Evolutionary conservation across 2,113 vertebrate genomes (phyloP), one percentile per base, ranked within the genome.

Genomic region (Pangasianodon gigas): DNA sequence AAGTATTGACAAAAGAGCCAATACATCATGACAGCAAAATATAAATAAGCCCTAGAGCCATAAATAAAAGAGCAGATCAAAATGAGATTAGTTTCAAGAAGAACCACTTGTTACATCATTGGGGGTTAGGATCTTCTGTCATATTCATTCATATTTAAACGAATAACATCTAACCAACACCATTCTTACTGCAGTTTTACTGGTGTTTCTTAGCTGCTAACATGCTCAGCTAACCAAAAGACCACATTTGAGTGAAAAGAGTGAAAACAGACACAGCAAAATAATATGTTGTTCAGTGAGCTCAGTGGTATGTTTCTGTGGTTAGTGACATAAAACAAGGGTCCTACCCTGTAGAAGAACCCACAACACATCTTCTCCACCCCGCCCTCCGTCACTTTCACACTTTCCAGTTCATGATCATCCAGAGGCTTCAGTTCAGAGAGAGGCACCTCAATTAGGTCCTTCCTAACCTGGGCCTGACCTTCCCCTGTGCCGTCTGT

Each of bases 341-440:
- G 21, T 79, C 41, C 91, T 94, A 99, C 98, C 97, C 97, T 98
- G 92, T 98, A 99, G 89, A 99, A 99, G 96, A 99, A 99, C 79
- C 98, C 98, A 95, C 98, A 99, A 95, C 98, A 99, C 91, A 98
- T 96, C 95, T 99, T 99, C 93, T 98, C 97, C 92, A 91, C 94
- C 85, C 94, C 95, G 93, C 94, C 94, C 84, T 97, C 97, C 86
- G 94, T 96, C 62, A 96, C 97, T 3, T 92, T 95, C 74, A 94
- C 95, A 85, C 94, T 95, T 86, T 96, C 92, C 77, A 95, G 83
- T 3, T 91, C 92, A 37, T 93, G 94, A 2, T 60, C 94, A 91
- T 96, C 97, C 84, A 94, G 91, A 85, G 96, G 95, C 90, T 97
- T 97, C 89, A 97, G 91, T 84, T 95, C 95, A 21, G 97, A 98